A percentile compares a stretch with the other conserved stretches of the same genome.
Evolutionary conservation across 2,113 vertebrate genomes (phyloP).

Genomic region (Chloropsis hardwickii): DNA sequence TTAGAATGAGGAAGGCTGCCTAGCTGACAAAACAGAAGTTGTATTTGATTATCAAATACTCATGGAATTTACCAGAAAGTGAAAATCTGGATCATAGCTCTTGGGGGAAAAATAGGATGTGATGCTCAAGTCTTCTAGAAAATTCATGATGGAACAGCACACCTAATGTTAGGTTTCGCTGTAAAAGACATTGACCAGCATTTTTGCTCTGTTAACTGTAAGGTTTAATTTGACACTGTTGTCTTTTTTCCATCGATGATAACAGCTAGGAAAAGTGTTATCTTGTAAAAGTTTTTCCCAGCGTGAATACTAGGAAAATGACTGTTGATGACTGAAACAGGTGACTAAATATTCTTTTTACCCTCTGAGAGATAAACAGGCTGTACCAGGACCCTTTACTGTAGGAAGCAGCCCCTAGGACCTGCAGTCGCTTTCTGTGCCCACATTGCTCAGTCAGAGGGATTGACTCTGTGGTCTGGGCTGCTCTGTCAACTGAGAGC

Average conservation of each 20-base stretch:
- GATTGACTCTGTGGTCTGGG: not conserved
- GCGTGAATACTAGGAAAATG: not conserved
- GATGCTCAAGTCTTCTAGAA: not conserved
- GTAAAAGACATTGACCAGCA: not conserved
- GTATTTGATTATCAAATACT: constrained; percentile 4
- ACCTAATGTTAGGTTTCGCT: not conserved
- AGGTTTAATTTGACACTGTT: constrained; percentile 2
- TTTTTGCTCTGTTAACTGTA: not conserved
- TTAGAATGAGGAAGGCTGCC: not conserved
- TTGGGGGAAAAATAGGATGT: not conserved
- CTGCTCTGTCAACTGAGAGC: not conserved
- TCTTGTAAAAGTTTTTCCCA: not conserved
- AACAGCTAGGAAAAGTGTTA: not conserved
- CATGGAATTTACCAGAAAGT: not conserved
- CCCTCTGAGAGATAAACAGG: not conserved
- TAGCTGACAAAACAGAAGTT: not conserved
- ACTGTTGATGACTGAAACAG: not conserved
- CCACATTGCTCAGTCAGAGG: rapidly evolving
- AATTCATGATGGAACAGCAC: not conserved
- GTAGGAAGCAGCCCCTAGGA: not conserved
- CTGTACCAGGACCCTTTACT: not conserved
- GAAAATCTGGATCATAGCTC: not conserved
- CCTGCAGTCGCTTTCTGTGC: rapidly evolving
- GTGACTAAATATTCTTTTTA: not conserved
- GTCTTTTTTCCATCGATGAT: not conserved